Conservation (phyloP, 2,888 invertebrate genomes). For the Lepidochrysops patricia region DNA sequence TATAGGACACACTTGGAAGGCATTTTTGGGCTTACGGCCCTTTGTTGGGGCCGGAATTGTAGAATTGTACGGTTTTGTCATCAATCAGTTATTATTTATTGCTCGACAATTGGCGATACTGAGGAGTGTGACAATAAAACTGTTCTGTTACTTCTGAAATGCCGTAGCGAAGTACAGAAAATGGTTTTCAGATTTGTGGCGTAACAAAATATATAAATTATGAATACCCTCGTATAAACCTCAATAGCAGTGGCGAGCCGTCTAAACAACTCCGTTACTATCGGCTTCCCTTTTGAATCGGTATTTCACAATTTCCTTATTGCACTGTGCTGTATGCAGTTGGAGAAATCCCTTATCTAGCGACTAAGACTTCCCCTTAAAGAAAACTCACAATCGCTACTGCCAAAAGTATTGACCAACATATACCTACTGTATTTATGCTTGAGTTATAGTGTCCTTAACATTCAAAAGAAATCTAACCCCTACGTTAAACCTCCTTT, state of each 20-base stretch:
- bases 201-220: not conserved
- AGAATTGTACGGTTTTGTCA: constrained; percentile 42
- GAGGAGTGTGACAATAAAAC: too few species aligned
- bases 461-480: not conserved
- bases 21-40: constrained; percentile 51
- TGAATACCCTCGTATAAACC: not conserved
- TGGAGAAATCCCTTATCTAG: too few species aligned
- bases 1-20: constrained; percentile 70
- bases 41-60: constrained; percentile 40
- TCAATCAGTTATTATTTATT: constrained; percentile 51
- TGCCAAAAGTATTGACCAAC: too few species aligned
- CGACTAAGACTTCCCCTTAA: too few species aligned
- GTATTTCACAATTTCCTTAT: too few species aligned
- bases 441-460: too few species aligned
- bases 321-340: too few species aligned
- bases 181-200: not conserved
- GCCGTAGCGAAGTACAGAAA: not conserved
- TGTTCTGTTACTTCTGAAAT: constrained; percentile 20
- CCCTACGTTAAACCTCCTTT: not conserved
- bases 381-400: too few species aligned
- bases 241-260: too few species aligned
- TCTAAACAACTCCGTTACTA: too few species aligned
- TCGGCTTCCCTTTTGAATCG: too few species aligned
- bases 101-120: constrained; percentile 50
- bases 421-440: too few species aligned